Conservation (phyloP, 2,888 invertebrate genomes). For the Dynastes grantii region DNA sequence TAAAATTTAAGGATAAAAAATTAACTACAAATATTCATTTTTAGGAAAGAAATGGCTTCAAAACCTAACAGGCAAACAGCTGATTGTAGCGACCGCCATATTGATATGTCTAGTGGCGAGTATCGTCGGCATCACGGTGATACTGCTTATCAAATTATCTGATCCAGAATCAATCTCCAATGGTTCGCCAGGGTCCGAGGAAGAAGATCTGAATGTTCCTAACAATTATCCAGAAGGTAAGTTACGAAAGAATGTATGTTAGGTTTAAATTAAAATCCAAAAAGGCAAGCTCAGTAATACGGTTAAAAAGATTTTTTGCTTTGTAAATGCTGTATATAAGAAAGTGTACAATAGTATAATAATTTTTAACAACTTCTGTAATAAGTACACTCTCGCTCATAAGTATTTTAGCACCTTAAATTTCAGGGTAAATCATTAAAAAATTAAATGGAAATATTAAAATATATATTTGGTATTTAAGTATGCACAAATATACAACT, state of each 20-base stretch:
- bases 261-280: background rate
- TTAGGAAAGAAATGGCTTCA: constrained; percentile 56
- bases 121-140: constrained; percentile 50
- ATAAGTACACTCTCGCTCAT: too few relatives aligned
- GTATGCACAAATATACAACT: too few relatives aligned
- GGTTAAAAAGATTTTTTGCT: background rate
- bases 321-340: too few relatives aligned
- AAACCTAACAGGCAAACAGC: constrained; percentile 52
- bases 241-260: background rate
- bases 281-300: background rate
- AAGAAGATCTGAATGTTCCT: constrained; percentile 60
- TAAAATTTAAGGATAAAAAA: too few relatives aligned
- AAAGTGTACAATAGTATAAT: too few relatives aligned
- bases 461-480: too few relatives aligned
- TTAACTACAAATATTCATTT: constrained; percentile 40
- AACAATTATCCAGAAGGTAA: constrained; percentile 57
- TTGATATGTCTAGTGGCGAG: constrained; percentile 50
- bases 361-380: too few relatives aligned
- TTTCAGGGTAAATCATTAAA: too few relatives aligned
- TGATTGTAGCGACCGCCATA: constrained; percentile 46
- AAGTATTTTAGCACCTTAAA: too few relatives aligned
- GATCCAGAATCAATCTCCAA: background rate
- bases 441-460: too few relatives aligned
- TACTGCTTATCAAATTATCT: constrained; percentile 50
- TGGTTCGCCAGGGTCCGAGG: too few relatives aligned